Conservation (phyloP, 2,113 vertebrate genomes). For the Lophura nycthemera region DNA sequence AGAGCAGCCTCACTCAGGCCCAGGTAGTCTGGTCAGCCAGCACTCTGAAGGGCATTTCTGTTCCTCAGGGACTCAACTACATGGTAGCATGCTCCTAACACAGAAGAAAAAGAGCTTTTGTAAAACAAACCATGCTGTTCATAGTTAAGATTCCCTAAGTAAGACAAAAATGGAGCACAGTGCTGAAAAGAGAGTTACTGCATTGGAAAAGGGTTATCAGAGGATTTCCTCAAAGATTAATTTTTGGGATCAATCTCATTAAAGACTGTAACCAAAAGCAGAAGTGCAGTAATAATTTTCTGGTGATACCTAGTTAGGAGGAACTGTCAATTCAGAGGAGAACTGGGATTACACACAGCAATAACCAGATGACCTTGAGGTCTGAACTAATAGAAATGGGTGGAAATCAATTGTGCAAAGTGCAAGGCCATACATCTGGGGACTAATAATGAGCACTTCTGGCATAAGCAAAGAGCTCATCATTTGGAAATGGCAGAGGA, state of each 20-base stretch:
- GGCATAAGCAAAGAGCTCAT: conserved; percentile 7
- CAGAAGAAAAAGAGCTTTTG: neutral
- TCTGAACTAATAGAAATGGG: conserved; percentile 30
- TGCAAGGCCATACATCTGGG: neutral
- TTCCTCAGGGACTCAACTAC: neutral
- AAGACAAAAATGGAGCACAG: neutral
- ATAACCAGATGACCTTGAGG: conserved; percentile 46
- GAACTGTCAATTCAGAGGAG: conserved; percentile 34
- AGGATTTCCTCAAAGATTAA: neutral
- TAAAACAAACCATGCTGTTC: neutral
- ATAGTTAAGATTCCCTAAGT: neutral
- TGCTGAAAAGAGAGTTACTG: neutral
- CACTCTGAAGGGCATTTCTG: neutral
- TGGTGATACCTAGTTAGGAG: conserved; percentile 25
- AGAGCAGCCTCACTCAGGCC: neutral
- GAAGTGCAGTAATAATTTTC: neutral
- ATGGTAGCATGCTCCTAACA: neutral
- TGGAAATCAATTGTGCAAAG: conserved; percentile 50
- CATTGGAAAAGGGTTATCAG: neutral
- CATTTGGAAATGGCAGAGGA: neutral
- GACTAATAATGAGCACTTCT: conserved; percentile 35
- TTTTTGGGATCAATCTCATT: conserved; percentile 9
- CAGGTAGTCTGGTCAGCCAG: neutral
- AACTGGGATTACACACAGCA: neutral
- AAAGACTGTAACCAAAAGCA: conserved; percentile 9